Evolutionary conservation across 2,113 vertebrate genomes (phyloP), one percentile per base, ranked within the genome.

Genomic region (Oxyura jamaicensis): DNA sequence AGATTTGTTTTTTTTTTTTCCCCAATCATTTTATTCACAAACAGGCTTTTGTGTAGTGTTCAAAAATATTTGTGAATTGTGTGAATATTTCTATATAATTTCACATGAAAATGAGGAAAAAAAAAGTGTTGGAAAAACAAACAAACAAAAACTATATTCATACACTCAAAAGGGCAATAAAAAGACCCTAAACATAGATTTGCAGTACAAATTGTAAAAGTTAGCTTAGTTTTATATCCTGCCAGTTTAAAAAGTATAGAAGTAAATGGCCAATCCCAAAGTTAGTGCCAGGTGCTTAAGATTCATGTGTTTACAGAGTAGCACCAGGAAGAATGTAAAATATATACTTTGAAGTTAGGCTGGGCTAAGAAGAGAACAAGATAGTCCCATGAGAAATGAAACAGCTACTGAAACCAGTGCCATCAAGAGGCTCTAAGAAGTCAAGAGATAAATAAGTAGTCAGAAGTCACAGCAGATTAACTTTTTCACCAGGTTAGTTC

Each of bases 341-440:
- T 11, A 3, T 0, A 50, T 0, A 50, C 16, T 44, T 36, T 6
- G 31, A 50, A 53, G 12, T 67, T 14, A 50, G 35, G 1, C 14
- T 88, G 53, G 18, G 7, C 13, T 36, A 21, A 68, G 48, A 79
- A 88, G 15, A 4, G n/a, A 22, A 7, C 1, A 50, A 33, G 41
- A 7, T 14, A 41, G 22, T 35, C 14, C 22, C 4, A 21, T 5
- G 53, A 39, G 11, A 63, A 21, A 8, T 56, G 28, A 72, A 75
- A 71, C 11, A 71, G 13, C 5, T 17, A 6, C 23, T 71, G 53
- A 21, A 65, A 33, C 4, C 42, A 63, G 1, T 21, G 23, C 8
- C 29, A 60, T 23, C 23, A 63, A 31, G 28, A 18, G 36, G 14
- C 13, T 52, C 11, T 52, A 65, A 65, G 31, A 81, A 84, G 12